Evolutionary conservation across 2,797 vertebrate species (phyloP).

Genomic region (Poliocrania exsul): DNA sequence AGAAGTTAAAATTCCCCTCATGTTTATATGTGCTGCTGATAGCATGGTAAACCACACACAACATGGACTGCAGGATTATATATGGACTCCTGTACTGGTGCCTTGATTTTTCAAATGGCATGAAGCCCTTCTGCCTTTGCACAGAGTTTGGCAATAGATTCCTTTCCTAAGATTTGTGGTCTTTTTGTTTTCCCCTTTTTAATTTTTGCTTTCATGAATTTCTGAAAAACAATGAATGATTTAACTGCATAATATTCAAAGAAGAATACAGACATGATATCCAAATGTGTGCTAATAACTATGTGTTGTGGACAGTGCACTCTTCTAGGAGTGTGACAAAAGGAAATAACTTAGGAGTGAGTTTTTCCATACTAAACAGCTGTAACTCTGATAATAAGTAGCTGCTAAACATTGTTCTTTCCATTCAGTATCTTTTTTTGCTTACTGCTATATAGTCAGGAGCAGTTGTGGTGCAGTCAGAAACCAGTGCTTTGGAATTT

Average conservation of each 20-base stretch:
- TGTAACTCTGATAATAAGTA: background rate
- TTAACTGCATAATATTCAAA: background rate
- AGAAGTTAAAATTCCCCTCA: background rate
- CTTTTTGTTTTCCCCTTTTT: rapidly evolving
- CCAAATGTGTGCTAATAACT: background rate
- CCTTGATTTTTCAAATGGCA: background rate
- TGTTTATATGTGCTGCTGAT: background rate
- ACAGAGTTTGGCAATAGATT: rapidly evolving
- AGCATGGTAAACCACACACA: background rate
- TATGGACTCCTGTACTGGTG: background rate
- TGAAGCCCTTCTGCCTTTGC: background rate
- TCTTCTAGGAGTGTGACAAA: background rate
- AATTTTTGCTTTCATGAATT: background rate
- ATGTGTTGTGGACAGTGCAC: background rate
- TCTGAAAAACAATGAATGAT: background rate
- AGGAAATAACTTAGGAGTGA: background rate
- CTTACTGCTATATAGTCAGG: background rate
- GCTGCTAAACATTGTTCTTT: background rate
- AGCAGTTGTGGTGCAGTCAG: background rate
- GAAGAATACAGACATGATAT: background rate
- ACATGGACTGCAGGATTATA: background rate
- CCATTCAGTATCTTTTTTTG: background rate
- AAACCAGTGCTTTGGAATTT: background rate
- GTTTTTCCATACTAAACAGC: background rate
- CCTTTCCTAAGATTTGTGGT: background rate